These are phyloP conservation scores for Aleadryas rufinucha DNA, from an alignment of 2,113 vertebrate genomes.

Conservation along the genomic window DNA sequence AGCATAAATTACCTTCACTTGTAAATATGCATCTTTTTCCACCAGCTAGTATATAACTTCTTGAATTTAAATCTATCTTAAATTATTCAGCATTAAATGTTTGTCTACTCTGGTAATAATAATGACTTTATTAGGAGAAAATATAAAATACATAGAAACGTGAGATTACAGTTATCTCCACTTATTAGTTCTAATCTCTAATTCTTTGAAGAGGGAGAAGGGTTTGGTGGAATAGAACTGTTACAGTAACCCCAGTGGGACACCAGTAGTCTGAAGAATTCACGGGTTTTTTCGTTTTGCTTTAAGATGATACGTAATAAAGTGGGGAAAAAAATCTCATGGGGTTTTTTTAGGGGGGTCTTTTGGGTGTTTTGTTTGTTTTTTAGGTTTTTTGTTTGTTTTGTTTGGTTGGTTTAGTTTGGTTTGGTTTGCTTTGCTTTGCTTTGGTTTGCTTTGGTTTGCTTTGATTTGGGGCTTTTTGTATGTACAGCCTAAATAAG, in stretches of 20 bases:
- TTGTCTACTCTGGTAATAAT: background rate
- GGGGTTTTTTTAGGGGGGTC: too few relatives aligned
- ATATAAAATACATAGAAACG: background rate
- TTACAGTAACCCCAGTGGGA: background rate
- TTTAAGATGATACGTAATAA: background rate
- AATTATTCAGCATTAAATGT: background rate
- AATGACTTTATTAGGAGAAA: background rate
- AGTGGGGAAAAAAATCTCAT: fast-evolving
- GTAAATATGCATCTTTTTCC: background rate
- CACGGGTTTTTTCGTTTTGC: fast-evolving
- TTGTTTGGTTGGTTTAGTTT: background rate
- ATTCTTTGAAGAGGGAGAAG: background rate
- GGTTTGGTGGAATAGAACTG: background rate
- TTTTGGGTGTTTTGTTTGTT: background rate
- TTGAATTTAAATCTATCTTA: background rate
- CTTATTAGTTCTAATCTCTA: background rate
- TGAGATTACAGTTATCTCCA: background rate
- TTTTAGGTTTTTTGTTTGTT: too few relatives aligned
- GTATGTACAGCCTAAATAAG: background rate
- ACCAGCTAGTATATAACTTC: background rate
- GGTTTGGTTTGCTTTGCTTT: background rate
- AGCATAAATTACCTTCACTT: background rate
- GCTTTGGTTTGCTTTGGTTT: background rate
- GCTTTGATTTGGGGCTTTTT: background rate
- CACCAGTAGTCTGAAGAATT: background rate